Conservation (phyloP, 1,140 invertebrate genomes). For the Venturia canescens region DNA sequence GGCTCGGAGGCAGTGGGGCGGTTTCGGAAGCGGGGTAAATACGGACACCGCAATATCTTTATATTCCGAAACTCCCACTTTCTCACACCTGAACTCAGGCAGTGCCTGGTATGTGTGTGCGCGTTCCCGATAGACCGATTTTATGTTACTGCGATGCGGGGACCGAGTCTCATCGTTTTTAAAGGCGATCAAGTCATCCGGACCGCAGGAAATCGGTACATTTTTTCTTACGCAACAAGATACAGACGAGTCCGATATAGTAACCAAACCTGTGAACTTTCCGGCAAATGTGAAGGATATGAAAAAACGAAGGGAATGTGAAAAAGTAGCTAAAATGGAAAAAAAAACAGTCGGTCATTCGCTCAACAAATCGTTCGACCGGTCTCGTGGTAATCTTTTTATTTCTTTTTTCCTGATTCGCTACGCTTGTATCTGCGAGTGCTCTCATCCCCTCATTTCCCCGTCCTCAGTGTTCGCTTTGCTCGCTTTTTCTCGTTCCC, state of each 20-base stretch:
- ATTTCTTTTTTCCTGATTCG: background rate
- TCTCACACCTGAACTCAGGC: too few relatives aligned
- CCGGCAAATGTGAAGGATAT: background rate
- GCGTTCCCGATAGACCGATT: background rate
- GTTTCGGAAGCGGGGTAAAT: too few relatives aligned
- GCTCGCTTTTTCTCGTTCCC: background rate
- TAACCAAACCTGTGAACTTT: background rate
- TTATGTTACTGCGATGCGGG: background rate
- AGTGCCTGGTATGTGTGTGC: background rate
- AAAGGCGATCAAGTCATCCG: background rate
- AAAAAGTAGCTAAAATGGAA: background rate
- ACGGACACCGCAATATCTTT: too few relatives aligned
- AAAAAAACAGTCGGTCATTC: slow-evolving; percentile 40
- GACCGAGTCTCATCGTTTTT: background rate
- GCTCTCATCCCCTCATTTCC: slow-evolving; percentile 2
- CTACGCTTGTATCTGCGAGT: background rate
- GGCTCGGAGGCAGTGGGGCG: too few relatives aligned
- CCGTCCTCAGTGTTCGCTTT: slow-evolving; percentile 16
- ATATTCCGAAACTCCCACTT: too few relatives aligned
- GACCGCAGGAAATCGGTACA: slow-evolving; percentile 6
- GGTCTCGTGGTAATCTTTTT: background rate
- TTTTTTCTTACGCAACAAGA: background rate
- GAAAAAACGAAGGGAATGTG: slow-evolving; percentile 9
- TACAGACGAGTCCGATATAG: background rate
- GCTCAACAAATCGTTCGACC: slow-evolving; percentile 33